Evolutionary conservation across 2,888 invertebrate species (phyloP).

Genomic region (Agriopis marginaria): DNA sequence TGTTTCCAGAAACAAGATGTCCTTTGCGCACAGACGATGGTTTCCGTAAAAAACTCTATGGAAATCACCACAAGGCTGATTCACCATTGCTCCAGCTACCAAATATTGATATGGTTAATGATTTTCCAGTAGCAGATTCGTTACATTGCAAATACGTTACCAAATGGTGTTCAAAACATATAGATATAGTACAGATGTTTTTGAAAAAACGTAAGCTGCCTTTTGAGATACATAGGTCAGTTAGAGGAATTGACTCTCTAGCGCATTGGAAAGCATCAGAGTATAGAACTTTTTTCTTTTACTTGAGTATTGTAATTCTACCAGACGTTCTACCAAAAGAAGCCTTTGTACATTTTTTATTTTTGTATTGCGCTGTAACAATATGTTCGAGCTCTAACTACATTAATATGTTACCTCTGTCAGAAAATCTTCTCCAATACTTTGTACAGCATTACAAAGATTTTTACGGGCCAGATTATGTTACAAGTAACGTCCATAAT

Average conservation of each 20-base stretch:
- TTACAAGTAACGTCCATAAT: slow-evolving; percentile 20
- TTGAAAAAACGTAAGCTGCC: not conserved
- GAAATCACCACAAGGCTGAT: slow-evolving; percentile 1
- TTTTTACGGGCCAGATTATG: not conserved
- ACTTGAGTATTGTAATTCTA: not conserved
- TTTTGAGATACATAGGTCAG: slow-evolving; percentile 1
- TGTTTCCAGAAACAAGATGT: slow-evolving; percentile 3
- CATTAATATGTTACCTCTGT: slow-evolving; percentile 31
- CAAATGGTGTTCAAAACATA: not conserved
- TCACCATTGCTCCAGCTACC: slow-evolving; percentile 1
- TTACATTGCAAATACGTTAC: too few relatives aligned
- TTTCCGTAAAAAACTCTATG: slow-evolving; percentile 3
- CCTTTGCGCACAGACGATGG: slow-evolving; percentile 1
- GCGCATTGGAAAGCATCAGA: slow-evolving; percentile 2
- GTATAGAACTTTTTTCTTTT: not conserved
- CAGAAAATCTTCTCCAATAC: slow-evolving; percentile 35
- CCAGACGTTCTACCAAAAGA: not conserved
- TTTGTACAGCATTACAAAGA: slow-evolving; percentile 27
- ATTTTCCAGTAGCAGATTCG: too few relatives aligned
- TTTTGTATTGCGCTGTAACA: slow-evolving; percentile 43
- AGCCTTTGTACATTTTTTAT: not conserved
- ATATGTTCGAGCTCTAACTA: slow-evolving; percentile 42
- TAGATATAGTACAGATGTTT: not conserved
- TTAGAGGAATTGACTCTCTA: not conserved
- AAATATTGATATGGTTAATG: slow-evolving; percentile 3